phyloP scores from a whole-genome alignment of 2,888 invertebrate genomes.

The Stratiomys singularior region DNA sequence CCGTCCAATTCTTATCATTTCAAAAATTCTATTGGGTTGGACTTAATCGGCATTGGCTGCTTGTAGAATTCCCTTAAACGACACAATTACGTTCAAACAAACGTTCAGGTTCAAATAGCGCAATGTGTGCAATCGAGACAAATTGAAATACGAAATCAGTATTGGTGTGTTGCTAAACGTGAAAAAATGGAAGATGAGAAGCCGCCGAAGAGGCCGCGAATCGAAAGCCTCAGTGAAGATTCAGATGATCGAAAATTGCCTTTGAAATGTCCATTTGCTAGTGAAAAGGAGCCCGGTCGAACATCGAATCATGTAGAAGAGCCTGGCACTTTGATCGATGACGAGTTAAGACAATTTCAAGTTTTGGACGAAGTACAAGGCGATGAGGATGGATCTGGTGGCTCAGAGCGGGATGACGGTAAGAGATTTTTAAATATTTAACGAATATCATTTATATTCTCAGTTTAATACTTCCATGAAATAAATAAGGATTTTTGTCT shows the following conservation, averaged over 20 bases:
- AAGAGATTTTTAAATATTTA: not conserved
- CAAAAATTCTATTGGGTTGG: conserved; percentile 60
- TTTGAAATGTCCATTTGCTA: not conserved
- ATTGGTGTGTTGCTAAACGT: not conserved
- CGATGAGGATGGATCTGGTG: conserved; percentile 64
- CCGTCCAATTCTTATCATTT: conserved; percentile 61
- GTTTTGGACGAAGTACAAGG: conserved; percentile 73
- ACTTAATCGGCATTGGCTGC: conserved; percentile 66
- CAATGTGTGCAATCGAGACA: conserved; percentile 1
- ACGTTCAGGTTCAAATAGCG: not conserved
- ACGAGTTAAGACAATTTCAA: conserved; percentile 71
- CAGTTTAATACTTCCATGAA: no score
- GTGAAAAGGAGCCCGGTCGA: conserved; percentile 56
- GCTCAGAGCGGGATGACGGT: conserved; percentile 57
- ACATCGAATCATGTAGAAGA: conserved; percentile 58
- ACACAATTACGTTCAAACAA: conserved; percentile 44
- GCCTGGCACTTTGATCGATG: conserved; percentile 58
- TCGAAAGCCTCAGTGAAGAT: conserved; percentile 33
- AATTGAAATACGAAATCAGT: not conserved
- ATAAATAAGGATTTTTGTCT: no score
- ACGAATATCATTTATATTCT: no score
- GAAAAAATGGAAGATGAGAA: conserved; percentile 46
- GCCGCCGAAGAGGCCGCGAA: conserved; percentile 58
- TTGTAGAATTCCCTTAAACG: conserved; percentile 60
- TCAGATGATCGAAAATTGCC: not conserved